Base-by-base conservation (phyloP, 2,113 vertebrate species). In the Probosciger aterrimus region DNA sequence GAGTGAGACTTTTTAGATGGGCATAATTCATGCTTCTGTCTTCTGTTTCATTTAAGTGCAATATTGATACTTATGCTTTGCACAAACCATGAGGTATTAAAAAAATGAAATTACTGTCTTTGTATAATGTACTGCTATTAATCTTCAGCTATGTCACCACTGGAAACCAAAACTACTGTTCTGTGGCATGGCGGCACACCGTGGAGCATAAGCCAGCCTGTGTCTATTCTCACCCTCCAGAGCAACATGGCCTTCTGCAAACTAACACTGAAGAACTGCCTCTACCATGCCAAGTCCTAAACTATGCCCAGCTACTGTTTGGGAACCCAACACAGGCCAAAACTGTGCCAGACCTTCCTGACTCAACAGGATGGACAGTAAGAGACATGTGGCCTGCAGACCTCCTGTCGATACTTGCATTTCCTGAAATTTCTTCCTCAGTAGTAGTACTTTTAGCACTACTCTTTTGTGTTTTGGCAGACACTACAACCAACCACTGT, bases 371-470 rank as follows among this genome's bases (percentile, higher is more conserved):
- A 41, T 8, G 10, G 16, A 24, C 33, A 33, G 5, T 41, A 75
- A 35, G 15, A 86, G 18, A 23, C 5, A 0, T 4, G 18, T 16
- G 9, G 6, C 27, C 1, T 37, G 6, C 10, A 80, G 15, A 24
- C 7, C 10, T 59, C 24, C 14, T 25, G 25, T 55, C 0, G 1
- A 39, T 19, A 64, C 18, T 69, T 57, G 20, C 15, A 68, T 69
- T 82, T 82, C 44, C 57, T 37, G 13, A 59, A 18, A 22, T 39
- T 55, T 75, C 17, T 65, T 53, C 41, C 37, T 80, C 47, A 74
- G 0, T 35, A 67, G 52, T 13, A 68, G 8, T 10, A 57, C 9
- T 27, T 73, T 91, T 39, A 30, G 14, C 15, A 28, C 10, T 43
- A 60, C 6, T 23, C 41, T 11, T 15, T 17, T 27, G 35, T 68